Evolutionary conservation across 2,113 vertebrate genomes (phyloP).

Genomic region (Alces alces): DNA sequence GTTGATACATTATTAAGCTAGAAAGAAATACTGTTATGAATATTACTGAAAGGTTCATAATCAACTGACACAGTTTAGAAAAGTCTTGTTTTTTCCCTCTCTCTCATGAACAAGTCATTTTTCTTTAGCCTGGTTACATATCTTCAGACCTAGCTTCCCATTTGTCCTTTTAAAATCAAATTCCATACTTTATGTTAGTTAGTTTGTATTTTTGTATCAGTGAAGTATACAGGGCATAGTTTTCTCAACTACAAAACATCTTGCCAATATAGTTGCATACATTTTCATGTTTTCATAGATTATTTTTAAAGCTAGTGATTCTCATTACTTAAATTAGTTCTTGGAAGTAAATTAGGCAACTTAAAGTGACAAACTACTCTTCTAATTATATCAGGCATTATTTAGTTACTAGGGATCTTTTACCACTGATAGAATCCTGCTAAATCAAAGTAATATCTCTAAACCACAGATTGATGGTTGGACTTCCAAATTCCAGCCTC

Average conservation of each 20-base stretch:
- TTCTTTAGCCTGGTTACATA: neutral
- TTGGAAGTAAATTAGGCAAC: neutral
- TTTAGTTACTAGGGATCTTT: neutral
- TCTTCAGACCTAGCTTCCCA: neutral
- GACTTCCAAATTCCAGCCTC: neutral
- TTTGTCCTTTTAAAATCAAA: slow-evolving; percentile 26
- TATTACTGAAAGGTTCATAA: neutral
- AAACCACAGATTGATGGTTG: neutral
- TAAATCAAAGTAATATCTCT: neutral
- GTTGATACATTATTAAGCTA: neutral
- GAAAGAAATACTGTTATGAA: neutral
- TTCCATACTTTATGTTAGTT: neutral
- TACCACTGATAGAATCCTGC: neutral
- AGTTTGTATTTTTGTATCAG: neutral
- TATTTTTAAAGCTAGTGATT: neutral
- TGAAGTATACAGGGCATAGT: neutral
- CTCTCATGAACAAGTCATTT: neutral
- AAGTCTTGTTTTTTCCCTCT: neutral
- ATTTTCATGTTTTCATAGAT: neutral
- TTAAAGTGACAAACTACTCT: slow-evolving; percentile 18
- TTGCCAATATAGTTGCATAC: slow-evolving; percentile 4
- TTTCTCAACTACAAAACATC: slow-evolving; percentile 21
- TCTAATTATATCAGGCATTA: neutral
- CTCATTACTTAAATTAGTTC: slow-evolving; percentile 22
- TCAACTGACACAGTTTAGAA: neutral